phyloP scores from a whole-genome alignment of 1,140 invertebrate species.

The Parapsyche elsis region DNA sequence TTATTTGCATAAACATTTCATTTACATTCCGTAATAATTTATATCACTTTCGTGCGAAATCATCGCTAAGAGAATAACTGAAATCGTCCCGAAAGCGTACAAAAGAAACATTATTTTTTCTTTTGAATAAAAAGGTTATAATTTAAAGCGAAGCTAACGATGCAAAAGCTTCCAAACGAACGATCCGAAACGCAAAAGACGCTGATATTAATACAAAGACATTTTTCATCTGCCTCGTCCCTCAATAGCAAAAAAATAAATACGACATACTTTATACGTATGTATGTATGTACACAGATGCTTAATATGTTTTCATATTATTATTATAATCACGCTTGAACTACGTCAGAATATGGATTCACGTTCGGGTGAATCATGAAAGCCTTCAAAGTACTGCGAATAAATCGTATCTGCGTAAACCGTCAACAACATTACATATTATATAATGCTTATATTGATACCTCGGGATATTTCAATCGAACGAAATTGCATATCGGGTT shows the following conservation, averaged over 20 bases:
- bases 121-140: constrained; percentile 18
- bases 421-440: no score
- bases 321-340: not conserved
- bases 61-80: not conserved
- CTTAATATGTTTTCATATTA: not conserved
- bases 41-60: not conserved
- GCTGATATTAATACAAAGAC: constrained; percentile 13
- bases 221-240: not conserved
- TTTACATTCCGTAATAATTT: constrained; percentile 15
- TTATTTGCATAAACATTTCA: constrained; percentile 27
- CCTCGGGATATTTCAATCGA: no score
- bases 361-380: no score
- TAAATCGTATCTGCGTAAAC: no score
- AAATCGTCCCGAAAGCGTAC: not conserved
- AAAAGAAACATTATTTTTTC: constrained; percentile 21
- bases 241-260: not conserved
- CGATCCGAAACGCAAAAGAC: constrained; percentile 17
- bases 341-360: not conserved
- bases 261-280: not conserved
- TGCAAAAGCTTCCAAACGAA: constrained; percentile 30
- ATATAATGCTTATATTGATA: no score
- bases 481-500: no score
- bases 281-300: not conserved
- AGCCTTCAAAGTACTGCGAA: no score
- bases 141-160: constrained; percentile 22